Percentiles rank a stretch among this genome's conserved stretches.
phyloP scores from a whole-genome alignment of 2,797 vertebrate species.

The Pitangus sulphuratus region DNA sequence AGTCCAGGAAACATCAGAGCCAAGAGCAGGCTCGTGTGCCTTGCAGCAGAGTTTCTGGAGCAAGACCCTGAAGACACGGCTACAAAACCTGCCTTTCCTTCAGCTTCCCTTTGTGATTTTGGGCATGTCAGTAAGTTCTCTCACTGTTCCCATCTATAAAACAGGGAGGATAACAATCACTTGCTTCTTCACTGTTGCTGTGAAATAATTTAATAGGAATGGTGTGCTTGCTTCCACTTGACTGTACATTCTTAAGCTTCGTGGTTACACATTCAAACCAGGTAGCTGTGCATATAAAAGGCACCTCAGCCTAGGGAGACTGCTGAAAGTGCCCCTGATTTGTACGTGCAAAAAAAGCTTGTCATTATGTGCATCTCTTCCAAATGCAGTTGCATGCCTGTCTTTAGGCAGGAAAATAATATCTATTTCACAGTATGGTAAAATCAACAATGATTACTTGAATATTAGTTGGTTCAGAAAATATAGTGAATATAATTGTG shows the following conservation, averaged over 20 bases:
- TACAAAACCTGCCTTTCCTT: not conserved
- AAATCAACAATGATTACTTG: not conserved
- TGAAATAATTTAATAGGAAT: not conserved
- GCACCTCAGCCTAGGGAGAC: not conserved
- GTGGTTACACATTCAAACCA: not conserved
- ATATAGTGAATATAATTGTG: not conserved
- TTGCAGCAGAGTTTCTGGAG: not conserved
- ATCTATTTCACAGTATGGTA: not conserved
- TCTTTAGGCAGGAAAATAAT: conserved; percentile 14
- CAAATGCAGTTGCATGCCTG: not conserved
- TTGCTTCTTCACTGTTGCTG: not conserved
- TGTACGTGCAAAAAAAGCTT: not conserved
- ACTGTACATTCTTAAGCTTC: not conserved
- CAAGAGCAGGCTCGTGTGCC: not conserved
- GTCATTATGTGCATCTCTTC: not conserved
- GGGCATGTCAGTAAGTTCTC: not conserved
- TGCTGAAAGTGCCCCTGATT: not conserved
- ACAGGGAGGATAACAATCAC: not conserved
- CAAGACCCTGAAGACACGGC: not conserved
- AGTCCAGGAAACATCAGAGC: not conserved
- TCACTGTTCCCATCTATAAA: not conserved
- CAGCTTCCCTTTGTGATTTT: not conserved
- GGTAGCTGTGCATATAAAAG: not conserved
- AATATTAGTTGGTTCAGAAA: not conserved
- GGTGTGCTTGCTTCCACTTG: not conserved